These are phyloP conservation scores for Pangasianodon gigas DNA, from an alignment of 2,113 vertebrate genomes.

Conservation along the genomic window DNA sequence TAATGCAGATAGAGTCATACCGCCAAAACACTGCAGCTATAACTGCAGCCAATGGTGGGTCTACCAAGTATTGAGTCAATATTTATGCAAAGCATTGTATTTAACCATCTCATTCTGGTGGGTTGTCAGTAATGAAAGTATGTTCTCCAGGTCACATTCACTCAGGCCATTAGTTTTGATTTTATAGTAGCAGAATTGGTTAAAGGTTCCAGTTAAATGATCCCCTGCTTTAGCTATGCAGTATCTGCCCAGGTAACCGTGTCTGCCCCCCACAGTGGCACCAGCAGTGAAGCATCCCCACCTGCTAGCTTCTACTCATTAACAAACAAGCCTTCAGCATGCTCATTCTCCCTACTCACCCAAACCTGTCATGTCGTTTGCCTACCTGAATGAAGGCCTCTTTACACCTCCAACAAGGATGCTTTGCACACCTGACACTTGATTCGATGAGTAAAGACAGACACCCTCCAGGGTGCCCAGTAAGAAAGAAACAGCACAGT, in stretches of 20 bases:
- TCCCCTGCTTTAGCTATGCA: neutral
- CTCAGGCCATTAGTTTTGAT: neutral
- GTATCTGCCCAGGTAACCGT: neutral
- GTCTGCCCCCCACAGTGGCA: conserved; percentile 1
- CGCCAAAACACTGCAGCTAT: too few species aligned
- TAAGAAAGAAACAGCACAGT: conserved; percentile 19
- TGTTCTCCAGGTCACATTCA: neutral
- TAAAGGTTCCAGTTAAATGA: neutral
- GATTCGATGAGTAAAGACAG: conserved; percentile 28
- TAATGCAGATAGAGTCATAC: neutral
- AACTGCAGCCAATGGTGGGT: neutral
- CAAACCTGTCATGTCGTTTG: conserved; percentile 4
- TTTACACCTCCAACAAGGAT: conserved; percentile 12
- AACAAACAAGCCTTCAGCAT: conserved; percentile 36
- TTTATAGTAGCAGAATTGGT: neutral
- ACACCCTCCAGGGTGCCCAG: conserved; percentile 26
- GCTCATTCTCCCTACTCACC: conserved; percentile 4
- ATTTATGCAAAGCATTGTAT: neutral
- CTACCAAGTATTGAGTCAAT: neutral
- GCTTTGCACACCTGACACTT: conserved; percentile 30
- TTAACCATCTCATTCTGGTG: neutral
- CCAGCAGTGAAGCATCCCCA: conserved; percentile 18
- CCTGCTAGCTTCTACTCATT: conserved; percentile 16
- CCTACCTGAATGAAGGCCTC: neutral
- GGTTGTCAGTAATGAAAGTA: neutral